A percentile compares a stretch with the other conserved stretches of the same genome.
Evolutionary conservation across 2,888 invertebrate genomes (phyloP).

Genomic region (Phortica magna): DNA sequence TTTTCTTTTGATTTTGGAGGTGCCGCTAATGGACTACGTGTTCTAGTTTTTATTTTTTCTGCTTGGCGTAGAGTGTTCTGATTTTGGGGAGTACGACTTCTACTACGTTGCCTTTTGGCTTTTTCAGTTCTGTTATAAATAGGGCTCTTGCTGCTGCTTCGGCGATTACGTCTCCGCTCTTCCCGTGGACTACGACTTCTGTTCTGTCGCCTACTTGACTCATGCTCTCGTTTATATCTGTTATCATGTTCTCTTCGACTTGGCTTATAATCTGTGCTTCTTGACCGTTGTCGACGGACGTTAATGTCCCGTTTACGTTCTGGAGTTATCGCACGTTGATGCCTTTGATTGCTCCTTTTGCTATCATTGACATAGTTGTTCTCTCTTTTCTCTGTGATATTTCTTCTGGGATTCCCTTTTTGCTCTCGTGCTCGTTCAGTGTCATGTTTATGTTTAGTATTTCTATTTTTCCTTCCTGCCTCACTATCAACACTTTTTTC

Average conservation of each 20-base stretch:
- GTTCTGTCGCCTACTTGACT: constrained; percentile 6
- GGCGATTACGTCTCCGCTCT: neutral
- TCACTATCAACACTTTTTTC: constrained; percentile 41
- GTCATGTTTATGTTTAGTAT: constrained; percentile 14
- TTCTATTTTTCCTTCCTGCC: neutral
- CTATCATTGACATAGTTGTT: neutral
- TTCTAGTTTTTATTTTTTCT: constrained; percentile 4
- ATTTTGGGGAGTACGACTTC: constrained; percentile 5
- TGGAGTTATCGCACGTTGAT: neutral
- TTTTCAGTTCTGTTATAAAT: no score
- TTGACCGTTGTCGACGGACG: neutral
- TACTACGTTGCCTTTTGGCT: neutral
- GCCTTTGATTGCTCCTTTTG: neutral
- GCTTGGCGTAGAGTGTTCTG: neutral
- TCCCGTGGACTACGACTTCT: constrained; percentile 40
- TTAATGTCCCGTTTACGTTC: neutral
- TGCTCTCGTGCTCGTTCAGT: constrained; percentile 22
- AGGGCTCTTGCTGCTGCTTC: neutral
- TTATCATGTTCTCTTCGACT: neutral
- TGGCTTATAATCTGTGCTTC: neutral
- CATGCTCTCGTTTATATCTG: neutral
- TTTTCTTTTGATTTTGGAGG: constrained; percentile 61
- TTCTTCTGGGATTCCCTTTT: constrained; percentile 13
- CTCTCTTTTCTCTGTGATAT: neutral
- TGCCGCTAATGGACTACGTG: constrained; percentile 10